Percentiles rank a stretch among this genome's conserved stretches.
Evolutionary conservation across 1,140 invertebrate species (phyloP).

Genomic region (Diabrotica virgifera): DNA sequence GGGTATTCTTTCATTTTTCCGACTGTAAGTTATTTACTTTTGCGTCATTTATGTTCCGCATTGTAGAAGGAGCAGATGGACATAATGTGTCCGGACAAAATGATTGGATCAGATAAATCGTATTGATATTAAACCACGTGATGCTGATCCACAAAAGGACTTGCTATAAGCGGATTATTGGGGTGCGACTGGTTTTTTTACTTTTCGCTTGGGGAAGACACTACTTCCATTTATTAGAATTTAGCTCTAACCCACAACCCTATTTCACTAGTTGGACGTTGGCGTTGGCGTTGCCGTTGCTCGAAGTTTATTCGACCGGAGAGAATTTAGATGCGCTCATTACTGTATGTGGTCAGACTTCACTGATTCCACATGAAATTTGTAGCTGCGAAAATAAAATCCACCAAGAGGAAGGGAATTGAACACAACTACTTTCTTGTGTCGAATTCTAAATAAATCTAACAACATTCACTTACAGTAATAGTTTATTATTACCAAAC

Average conservation of each 20-base stretch:
- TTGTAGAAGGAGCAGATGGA: conserved; percentile 24
- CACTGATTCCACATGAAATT: too few species aligned
- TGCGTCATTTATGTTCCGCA: neutral
- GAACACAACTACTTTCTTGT: too few species aligned
- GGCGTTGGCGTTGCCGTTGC: too few species aligned
- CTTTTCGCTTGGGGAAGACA: conserved; percentile 25
- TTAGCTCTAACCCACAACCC: neutral
- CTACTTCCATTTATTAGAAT: conserved; percentile 2
- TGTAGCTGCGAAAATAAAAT: too few species aligned
- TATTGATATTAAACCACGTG: conserved; percentile 38
- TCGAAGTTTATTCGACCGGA: too few species aligned
- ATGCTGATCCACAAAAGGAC: conserved; percentile 30
- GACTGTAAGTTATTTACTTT: neutral
- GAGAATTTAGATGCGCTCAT: too few species aligned
- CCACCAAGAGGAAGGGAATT: too few species aligned
- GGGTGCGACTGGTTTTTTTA: conserved; percentile 37
- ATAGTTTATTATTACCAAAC: too few species aligned
- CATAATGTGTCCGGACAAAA: conserved; percentile 19
- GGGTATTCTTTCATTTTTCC: too few species aligned
- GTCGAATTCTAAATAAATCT: too few species aligned
- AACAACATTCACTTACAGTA: too few species aligned
- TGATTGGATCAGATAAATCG: conserved; percentile 30
- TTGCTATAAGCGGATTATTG: conserved; percentile 36
- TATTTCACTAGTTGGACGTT: neutral
- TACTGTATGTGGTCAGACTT: too few species aligned